Evolutionary conservation across 2,888 invertebrate species (phyloP), one percentile per base, ranked within the genome.

Genomic region (Agonopterix arenella): DNA sequence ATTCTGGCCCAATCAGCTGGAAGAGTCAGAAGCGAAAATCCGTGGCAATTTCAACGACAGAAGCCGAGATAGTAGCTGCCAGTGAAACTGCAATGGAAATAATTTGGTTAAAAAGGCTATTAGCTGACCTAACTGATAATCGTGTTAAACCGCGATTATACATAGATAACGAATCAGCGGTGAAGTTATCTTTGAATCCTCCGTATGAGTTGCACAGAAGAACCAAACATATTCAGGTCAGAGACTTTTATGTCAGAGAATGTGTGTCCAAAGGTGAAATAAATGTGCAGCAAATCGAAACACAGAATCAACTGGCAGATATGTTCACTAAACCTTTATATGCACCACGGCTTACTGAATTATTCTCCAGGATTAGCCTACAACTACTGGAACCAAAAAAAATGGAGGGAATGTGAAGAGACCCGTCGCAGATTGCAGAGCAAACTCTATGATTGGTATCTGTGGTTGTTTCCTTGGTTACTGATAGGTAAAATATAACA

Each of bases 41-140:
- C 4, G 68, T 73, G n/a, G 53, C 67, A 16, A 54, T 67, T 18
- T 70, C 65, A 0, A 66, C 68, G 11, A 69, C 64, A 4, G 58
- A 60, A 53, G 56, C 70, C 1, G 68, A 70, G 49, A 56, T 64
- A 41, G 59, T 72, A 9, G 68, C 70, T 11, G 68, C 62, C 4
- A 61, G 60, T 53, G 59, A 60, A 49, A 60, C 57, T 9, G 52
- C 58, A 8, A 58, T 61, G 47, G 69, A 71, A 50, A 36, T 61
- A 9, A 51, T 73, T 5, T 73, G 68, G 67, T 44, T 68, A 11
- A 42, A 8, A 13, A 37, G 16, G 40, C 8, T 45, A 2, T 36
- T 45, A 7, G 16, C 4, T 1, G 8, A 45, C 11, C 7, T 45
- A 11, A 36, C 9, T 36, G 36, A 13, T 2, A 13, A 4, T 1